Conservation (phyloP, 2,888 invertebrate genomes). For the Abrostola triplasia region DNA sequence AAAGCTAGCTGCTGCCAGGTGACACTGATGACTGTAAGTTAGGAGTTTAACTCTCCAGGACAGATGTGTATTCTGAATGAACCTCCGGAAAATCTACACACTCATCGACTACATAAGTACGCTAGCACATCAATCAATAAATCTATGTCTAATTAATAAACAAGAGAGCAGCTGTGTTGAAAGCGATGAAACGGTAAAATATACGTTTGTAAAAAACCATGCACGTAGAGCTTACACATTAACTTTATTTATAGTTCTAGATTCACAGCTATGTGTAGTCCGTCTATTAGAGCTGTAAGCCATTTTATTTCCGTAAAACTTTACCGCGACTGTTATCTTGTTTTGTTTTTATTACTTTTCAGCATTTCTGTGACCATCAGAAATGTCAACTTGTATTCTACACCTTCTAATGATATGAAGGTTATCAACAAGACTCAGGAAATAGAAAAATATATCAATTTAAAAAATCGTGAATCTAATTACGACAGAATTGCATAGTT, state of each 20-base stretch:
- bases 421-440: neutral
- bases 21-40: too few species aligned
- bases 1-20: too few species aligned
- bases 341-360: neutral
- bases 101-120: slow-evolving; percentile 3
- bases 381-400: neutral
- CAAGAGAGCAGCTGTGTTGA: slow-evolving; percentile 38
- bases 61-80: neutral
- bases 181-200: slow-evolving; percentile 37
- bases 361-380: neutral
- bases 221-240: slow-evolving; percentile 9
- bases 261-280: slow-evolving; percentile 12
- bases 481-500: too few species aligned
- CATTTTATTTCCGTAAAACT: neutral
- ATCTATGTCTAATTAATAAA: slow-evolving; percentile 44
- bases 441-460: neutral
- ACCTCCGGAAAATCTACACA: neutral
- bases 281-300: slow-evolving; percentile 6
- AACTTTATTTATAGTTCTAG: slow-evolving; percentile 22
- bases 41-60: too few species aligned
- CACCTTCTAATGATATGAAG: neutral
- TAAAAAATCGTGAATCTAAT: too few species aligned
- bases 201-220: slow-evolving; percentile 6
- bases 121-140: slow-evolving; percentile 24
- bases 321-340: neutral